phyloP scores from a whole-genome alignment of 1,140 invertebrate species.

The Coenobita brevimanus region DNA sequence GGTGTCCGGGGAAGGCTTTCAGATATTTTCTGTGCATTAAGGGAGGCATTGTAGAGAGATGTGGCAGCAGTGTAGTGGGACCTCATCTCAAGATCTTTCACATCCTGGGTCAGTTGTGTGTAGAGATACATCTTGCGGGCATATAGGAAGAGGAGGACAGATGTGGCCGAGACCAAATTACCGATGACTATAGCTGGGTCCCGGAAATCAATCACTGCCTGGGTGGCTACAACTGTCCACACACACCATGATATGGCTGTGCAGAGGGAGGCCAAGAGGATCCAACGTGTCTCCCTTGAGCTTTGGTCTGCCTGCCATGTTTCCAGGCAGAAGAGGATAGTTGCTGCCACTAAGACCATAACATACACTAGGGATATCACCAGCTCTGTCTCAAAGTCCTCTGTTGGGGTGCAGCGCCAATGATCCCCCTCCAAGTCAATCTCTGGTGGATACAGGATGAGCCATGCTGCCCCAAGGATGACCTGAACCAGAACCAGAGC shows the following conservation, averaged over 20 bases:
- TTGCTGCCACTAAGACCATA: conserved; percentile 75
- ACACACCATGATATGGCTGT: conserved; percentile 73
- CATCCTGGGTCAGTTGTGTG: conserved; percentile 57
- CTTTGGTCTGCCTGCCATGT: conserved; percentile 73
- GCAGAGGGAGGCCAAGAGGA: conserved; percentile 73
- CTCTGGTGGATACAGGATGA: conserved; percentile 73
- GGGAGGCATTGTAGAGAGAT: conserved; percentile 64
- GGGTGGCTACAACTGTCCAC: conserved; percentile 74
- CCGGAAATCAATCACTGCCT: conserved; percentile 71
- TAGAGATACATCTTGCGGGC: conserved; percentile 64
- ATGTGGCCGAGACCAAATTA: conserved; percentile 69
- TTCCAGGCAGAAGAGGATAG: conserved; percentile 73
- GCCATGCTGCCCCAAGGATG: conserved; percentile 75
- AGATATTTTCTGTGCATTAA: conserved; percentile 56
- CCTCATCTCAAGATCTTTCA: conserved; percentile 65
- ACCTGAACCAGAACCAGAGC: conserved; percentile 73
- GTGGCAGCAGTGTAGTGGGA: conserved; percentile 66
- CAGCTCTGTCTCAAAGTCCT: conserved; percentile 74
- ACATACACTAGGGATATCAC: conserved; percentile 75
- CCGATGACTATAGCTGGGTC: conserved; percentile 70
- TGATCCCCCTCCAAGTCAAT: conserved; percentile 65
- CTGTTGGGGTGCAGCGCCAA: conserved; percentile 71
- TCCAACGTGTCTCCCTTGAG: conserved; percentile 75
- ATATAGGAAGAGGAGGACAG: conserved; percentile 70
- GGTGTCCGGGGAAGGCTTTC: background rate